Conservation (phyloP, 2,797 vertebrate genomes). For the Pseudochaenichthys georgianus region DNA sequence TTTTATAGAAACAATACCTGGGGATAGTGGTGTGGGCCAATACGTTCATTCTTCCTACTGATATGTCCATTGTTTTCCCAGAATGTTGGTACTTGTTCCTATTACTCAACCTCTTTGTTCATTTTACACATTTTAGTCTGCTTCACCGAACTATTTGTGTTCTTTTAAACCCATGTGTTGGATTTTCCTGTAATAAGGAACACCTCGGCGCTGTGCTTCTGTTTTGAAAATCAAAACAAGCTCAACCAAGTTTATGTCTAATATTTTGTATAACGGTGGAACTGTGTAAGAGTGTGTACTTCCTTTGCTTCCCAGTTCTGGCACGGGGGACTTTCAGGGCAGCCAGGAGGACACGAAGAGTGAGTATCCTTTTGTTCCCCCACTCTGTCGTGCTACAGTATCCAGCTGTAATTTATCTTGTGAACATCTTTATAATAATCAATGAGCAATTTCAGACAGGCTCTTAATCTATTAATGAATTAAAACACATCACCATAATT, state of each 20-base stretch:
- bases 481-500: constrained; percentile 58
- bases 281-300: background rate
- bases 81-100: background rate
- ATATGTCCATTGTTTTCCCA: background rate
- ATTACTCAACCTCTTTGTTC: background rate
- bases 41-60: background rate
- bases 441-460: constrained; percentile 46
- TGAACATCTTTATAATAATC: constrained; percentile 32
- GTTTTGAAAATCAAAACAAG: constrained; percentile 9
- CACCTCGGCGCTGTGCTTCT: background rate
- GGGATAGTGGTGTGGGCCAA: background rate
- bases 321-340: constrained; percentile 91
- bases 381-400: background rate
- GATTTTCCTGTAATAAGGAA: background rate
- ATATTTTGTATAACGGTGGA: background rate
- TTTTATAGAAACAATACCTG: background rate
- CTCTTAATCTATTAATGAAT: constrained; percentile 52
- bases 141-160: background rate
- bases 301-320: constrained; percentile 87
- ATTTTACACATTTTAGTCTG: background rate
- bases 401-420: constrained; percentile 44
- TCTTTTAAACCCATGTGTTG: too few species aligned
- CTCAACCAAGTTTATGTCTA: background rate
- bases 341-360: constrained; percentile 92
- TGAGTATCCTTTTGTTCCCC: constrained; percentile 80